Percentiles rank a stretch among this genome's conserved stretches.
Evolutionary conservation across 2,888 invertebrate genomes (phyloP).

Genomic region (Acanthopleura granulata): DNA sequence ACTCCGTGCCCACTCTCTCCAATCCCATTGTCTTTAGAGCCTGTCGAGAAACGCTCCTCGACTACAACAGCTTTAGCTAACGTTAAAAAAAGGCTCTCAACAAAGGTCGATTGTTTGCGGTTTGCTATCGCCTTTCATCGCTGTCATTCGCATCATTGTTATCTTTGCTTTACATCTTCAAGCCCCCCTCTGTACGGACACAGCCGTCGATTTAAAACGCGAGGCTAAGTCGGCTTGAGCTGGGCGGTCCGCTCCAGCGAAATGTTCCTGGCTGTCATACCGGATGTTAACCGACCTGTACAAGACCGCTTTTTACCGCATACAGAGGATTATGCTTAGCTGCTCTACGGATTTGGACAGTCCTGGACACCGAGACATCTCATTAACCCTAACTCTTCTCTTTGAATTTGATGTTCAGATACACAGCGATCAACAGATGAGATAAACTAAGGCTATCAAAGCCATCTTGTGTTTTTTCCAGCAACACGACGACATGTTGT

Average conservation of each 20-base stretch:
- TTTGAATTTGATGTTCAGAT: not conserved
- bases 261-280: too few relatives aligned
- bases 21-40: not conserved
- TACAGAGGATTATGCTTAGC: too few relatives aligned
- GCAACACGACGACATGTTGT: too few relatives aligned
- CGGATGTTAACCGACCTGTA: too few relatives aligned
- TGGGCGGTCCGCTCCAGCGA: too few relatives aligned
- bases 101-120: not conserved
- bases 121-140: conserved; percentile 8
- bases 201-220: too few relatives aligned
- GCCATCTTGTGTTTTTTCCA: too few relatives aligned
- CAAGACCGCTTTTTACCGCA: too few relatives aligned
- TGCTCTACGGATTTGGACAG: too few relatives aligned
- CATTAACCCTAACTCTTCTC: not conserved
- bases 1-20: not conserved
- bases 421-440: not conserved
- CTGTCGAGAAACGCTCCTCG: not conserved
- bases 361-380: not conserved
- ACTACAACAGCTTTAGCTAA: not conserved
- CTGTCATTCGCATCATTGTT: not conserved
- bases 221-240: too few relatives aligned
- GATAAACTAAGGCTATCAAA: not conserved
- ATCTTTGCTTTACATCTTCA: not conserved
- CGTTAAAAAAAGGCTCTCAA: not conserved
- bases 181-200: too few relatives aligned